Conservation (phyloP, 2,797 vertebrate genomes). For the Aotus griseimembra region DNA sequence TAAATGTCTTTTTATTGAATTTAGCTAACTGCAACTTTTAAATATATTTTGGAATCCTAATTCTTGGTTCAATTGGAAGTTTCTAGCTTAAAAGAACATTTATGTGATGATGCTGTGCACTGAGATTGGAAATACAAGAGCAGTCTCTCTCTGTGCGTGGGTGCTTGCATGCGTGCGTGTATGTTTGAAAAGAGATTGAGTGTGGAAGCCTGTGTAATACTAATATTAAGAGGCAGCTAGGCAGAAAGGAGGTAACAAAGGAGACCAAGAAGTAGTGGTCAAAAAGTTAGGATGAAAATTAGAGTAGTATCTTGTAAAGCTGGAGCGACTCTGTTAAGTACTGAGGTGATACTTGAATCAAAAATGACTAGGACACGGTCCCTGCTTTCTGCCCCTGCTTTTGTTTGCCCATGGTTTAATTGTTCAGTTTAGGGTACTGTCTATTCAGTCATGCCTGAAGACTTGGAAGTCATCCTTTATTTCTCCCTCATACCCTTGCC, state of each 20-base stretch:
- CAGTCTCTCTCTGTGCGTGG: rapidly evolving
- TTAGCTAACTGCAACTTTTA: slow-evolving; percentile 42
- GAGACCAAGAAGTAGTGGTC: not conserved
- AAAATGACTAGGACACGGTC: not conserved
- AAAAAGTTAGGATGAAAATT: too few species aligned
- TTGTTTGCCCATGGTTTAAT: not conserved
- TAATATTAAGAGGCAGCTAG: not conserved
- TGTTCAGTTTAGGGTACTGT: not conserved
- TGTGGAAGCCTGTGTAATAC: not conserved
- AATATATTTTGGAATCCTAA: not conserved
- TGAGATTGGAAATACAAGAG: not conserved
- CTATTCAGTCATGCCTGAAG: not conserved
- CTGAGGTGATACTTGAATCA: not conserved
- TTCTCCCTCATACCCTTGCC: not conserved
- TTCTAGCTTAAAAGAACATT: not conserved
- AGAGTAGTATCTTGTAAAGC: not conserved
- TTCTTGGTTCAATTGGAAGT: not conserved
- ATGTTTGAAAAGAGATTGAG: not conserved
- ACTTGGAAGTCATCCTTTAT: not conserved
- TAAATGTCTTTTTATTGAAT: slow-evolving; percentile 16
- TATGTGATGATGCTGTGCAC: not conserved
- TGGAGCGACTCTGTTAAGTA: not conserved
- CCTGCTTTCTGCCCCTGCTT: not conserved
- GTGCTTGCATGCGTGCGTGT: not conserved
- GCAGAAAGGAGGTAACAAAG: not conserved